A percentile compares a stretch with the other conserved stretches of the same genome.
These are phyloP conservation scores for Pelecanus crispus DNA, from an alignment of 2,113 vertebrate genomes.

Conservation along the genomic window DNA sequence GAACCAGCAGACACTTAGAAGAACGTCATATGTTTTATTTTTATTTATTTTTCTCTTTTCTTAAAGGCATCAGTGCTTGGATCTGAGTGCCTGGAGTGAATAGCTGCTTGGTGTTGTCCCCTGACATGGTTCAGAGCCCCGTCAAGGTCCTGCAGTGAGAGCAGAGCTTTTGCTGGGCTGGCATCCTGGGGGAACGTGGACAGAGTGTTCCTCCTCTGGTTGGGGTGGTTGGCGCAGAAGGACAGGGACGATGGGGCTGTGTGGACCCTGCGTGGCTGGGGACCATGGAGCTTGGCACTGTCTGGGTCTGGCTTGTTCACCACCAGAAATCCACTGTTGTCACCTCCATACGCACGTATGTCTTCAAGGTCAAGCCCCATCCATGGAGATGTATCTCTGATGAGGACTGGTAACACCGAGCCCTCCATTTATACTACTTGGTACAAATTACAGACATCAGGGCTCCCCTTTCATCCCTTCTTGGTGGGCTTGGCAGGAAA, in stretches of 20 bases:
- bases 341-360: fast-evolving
- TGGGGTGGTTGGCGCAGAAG: background rate
- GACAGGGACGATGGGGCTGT: background rate
- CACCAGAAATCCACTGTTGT: background rate
- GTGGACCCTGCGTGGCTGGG: background rate
- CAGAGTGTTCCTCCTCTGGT: background rate
- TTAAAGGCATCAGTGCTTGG: background rate
- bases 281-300: fast-evolving
- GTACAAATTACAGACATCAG: background rate
- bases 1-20: background rate
- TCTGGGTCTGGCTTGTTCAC: background rate
- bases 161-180: background rate
- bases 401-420: background rate
- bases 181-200: fast-evolving
- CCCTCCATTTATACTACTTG: background rate
- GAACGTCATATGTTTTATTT: background rate
- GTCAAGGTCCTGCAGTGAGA: fast-evolving
- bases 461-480: constrained; percentile 38
- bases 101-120: background rate
- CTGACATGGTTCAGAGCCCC: fast-evolving
- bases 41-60: background rate
- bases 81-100: background rate
- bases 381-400: background rate
- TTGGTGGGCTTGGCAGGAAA: constrained; percentile 57
- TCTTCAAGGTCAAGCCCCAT: background rate